Percentiles rank a stretch among this genome's conserved stretches.
These are phyloP conservation scores for Deilephila elpenor DNA, from an alignment of 2,888 invertebrate species.

Conservation along the genomic window DNA sequence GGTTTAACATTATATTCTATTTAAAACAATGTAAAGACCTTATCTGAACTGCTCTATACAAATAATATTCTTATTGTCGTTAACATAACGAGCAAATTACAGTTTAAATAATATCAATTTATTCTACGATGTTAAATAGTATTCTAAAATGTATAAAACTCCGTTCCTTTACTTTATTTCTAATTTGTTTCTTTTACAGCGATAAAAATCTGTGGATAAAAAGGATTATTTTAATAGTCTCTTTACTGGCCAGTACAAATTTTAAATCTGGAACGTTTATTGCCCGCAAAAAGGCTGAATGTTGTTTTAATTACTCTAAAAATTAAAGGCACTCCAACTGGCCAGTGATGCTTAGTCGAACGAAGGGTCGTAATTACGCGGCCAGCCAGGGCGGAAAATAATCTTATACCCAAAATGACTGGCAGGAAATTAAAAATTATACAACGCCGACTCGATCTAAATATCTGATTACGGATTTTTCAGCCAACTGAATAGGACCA, in stretches of 20 bases:
- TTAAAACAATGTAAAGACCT: too few relatives aligned
- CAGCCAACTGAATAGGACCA: neutral
- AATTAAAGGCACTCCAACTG: slow-evolving; percentile 36
- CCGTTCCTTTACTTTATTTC: neutral
- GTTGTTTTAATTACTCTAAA: slow-evolving; percentile 22
- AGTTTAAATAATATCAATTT: neutral
- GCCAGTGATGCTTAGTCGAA: slow-evolving; percentile 44
- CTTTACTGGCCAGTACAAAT: neutral
- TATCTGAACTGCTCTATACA: too few relatives aligned
- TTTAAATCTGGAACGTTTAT: slow-evolving; percentile 3
- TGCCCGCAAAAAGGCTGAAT: slow-evolving; percentile 12
- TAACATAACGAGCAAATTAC: neutral
- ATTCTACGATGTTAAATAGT: neutral
- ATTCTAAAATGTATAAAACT: neutral
- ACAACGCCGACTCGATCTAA: slow-evolving; percentile 28
- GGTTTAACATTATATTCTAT: too few relatives aligned
- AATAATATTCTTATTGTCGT: too few relatives aligned
- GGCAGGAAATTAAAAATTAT: slow-evolving; percentile 53
- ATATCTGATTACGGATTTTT: slow-evolving; percentile 3
- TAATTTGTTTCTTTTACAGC: neutral
- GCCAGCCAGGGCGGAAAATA: slow-evolving; percentile 60
- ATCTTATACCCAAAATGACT: slow-evolving; percentile 49
- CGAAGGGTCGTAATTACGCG: slow-evolving; percentile 53
- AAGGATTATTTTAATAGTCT: neutral
- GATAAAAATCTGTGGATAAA: neutral